These are phyloP conservation scores for Suncus etruscus DNA, from an alignment of 2,113 vertebrate genomes.

Conservation along the genomic window DNA sequence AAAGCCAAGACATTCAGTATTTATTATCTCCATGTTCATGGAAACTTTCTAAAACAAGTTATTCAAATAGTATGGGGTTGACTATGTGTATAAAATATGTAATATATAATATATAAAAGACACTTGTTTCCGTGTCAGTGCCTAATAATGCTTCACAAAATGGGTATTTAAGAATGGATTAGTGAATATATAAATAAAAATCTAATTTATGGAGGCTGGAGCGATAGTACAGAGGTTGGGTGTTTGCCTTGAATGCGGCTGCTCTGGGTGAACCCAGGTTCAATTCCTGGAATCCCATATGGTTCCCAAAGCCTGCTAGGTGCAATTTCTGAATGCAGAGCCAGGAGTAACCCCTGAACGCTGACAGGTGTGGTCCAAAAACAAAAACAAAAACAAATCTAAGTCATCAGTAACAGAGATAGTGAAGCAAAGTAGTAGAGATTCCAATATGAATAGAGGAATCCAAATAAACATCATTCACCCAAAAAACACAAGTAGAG, in stretches of 20 bases:
- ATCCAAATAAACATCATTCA: background rate
- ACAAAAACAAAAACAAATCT: background rate
- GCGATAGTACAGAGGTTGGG: no score
- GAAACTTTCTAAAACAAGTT: slow-evolving; percentile 2
- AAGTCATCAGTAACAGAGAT: background rate
- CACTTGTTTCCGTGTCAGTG: slow-evolving; percentile 16
- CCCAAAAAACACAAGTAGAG: background rate
- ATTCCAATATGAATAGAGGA: background rate
- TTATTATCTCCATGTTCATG: slow-evolving; percentile 1
- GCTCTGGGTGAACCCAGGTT: no score
- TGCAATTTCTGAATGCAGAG: no score
- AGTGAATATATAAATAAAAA: slow-evolving; percentile 30
- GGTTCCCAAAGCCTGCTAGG: no score
- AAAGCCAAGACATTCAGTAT: background rate
- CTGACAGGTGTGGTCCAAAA: no score
- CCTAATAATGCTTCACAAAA: slow-evolving; percentile 37
- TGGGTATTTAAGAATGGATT: background rate
- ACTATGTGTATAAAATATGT: background rate
- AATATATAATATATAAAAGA: background rate
- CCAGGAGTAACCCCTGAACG: no score
- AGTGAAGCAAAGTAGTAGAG: background rate
- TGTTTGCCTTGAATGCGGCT: no score
- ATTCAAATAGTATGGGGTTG: background rate
- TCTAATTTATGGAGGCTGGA: no score
- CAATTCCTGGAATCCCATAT: no score